Base-by-base conservation (phyloP, 2,888 invertebrate species). In the Papilio gigon region DNA sequence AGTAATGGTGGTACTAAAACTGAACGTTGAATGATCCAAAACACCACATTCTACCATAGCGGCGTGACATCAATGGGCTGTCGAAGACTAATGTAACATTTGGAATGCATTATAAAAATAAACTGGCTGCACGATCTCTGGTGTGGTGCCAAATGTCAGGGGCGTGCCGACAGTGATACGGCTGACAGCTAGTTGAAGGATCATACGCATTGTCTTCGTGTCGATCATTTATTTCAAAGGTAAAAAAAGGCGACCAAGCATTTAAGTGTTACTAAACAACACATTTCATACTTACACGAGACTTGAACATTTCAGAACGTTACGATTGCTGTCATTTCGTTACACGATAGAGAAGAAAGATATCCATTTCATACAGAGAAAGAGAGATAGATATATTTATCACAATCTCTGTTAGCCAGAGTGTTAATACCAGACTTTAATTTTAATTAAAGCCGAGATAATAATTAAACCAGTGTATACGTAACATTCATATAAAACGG, bases 21-120 rank as follows among this genome's bases (percentile, higher is more conserved):
- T 30, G 53, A 17, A 3, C 30, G 17, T 9, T 53, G n/a, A n/a
- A 30, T 4, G 8, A 37, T 9, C n/a, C 8, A 30, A 61, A 42
- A 42, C 25, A 37, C 60, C 44, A 64, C 35, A 59, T 61, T 70
- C 62, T 61, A 72, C 66, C 70, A 68, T 73, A 68, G 72, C 60
- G 65, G 14, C 27, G 64, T 71, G 71, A 73, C 74, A 71, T 73
- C 70, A 71, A 71, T 70, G 69, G 65, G 56, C 44, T 56, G 35
- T 64, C 58, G 62, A 68, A 72, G 72, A 72, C 71, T 63, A 71
- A 70, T 71, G 47, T 64, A 50, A 59, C 37, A 47, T 35, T 50
- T 35, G 56, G 68, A 68, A 64, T 64, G 64, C 30, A 27, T 27
- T 35, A 22, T 37, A 50, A 59, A 64, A 64, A 64, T 68, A 68